Conservation (phyloP, 2,888 invertebrate species). For the Galerucella pusilla region DNA sequence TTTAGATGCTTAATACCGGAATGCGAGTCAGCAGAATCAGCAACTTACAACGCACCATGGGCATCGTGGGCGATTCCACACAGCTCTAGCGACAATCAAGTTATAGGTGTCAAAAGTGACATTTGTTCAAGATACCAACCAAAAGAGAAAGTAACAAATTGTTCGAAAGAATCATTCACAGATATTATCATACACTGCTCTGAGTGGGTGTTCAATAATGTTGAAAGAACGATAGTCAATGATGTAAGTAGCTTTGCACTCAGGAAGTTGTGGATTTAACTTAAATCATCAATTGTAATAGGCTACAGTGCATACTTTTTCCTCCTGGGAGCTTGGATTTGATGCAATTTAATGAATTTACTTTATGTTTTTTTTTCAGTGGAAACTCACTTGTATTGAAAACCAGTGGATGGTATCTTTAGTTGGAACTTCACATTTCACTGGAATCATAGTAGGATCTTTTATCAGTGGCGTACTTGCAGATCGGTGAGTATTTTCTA, state of each 20-base stretch:
- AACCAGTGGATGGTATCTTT: constrained; percentile 72
- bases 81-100: constrained; percentile 43
- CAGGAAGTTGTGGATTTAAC: too few species aligned
- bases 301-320: too few species aligned
- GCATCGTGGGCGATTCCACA: constrained; percentile 67
- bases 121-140: constrained; percentile 58
- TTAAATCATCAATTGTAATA: too few species aligned
- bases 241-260: constrained; percentile 62
- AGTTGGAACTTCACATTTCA: constrained; percentile 73
- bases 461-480: constrained; percentile 71
- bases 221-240: constrained; percentile 69
- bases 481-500: constrained; percentile 66
- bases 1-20: constrained; percentile 68
- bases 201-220: constrained; percentile 67
- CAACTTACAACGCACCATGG: constrained; percentile 64
- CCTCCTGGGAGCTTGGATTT: too few species aligned
- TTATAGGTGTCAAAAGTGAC: constrained; percentile 57
- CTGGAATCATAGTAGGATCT: constrained; percentile 72
- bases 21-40: constrained; percentile 65
- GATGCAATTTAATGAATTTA: background rate
- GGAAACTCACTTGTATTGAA: constrained; percentile 71
- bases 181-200: constrained; percentile 63
- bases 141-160: constrained; percentile 46
- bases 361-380: constrained; percentile 61
- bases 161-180: constrained; percentile 63